Conservation (phyloP, 2,113 vertebrate species). For the Talpa occidentalis region DNA sequence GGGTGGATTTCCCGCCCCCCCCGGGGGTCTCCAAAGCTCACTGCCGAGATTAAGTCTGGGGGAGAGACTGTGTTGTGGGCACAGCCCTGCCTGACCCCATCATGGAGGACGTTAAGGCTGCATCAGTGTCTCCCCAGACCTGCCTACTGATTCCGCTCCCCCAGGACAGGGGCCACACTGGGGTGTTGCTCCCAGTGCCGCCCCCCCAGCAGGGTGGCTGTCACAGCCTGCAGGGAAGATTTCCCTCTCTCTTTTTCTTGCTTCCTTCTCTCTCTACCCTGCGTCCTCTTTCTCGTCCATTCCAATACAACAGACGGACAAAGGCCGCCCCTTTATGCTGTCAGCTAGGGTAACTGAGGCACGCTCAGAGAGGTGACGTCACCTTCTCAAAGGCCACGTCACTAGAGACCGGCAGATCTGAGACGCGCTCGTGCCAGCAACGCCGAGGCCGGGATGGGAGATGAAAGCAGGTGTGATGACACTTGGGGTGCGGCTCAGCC, state of each 20-base stretch:
- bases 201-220: not conserved
- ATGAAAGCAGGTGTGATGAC: accelerated
- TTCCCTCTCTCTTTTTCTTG: not conserved
- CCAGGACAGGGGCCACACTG: not conserved
- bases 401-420: not conserved
- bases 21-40: not conserved
- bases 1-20: not conserved
- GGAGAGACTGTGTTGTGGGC: not conserved
- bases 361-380: not conserved
- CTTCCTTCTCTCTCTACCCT: not conserved
- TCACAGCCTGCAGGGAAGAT: not conserved
- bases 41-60: not conserved
- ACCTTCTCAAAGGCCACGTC: not conserved
- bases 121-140: not conserved
- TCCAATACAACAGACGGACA: no score
- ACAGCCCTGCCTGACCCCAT: not conserved
- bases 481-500: no score
- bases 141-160: not conserved
- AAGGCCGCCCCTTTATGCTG: accelerated
- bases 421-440: not conserved
- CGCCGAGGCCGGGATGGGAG: accelerated
- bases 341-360: not conserved
- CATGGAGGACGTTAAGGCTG: not conserved
- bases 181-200: not conserved
- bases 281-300: not conserved